These are phyloP conservation scores for Perccottus glenii DNA, from an alignment of 2,113 vertebrate genomes.

Conservation along the genomic window DNA sequence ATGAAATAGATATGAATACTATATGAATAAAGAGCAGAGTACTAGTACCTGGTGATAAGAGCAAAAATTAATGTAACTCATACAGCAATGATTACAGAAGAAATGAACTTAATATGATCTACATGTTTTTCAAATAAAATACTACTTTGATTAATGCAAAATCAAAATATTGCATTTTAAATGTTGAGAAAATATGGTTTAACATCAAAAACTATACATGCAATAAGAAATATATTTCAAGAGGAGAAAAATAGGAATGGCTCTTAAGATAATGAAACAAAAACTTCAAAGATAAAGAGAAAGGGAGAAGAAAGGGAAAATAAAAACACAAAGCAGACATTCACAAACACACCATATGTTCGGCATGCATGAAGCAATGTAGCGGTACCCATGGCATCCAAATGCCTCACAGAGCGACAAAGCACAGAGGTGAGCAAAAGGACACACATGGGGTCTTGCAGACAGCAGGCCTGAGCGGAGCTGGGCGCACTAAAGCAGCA, in stretches of 20 bases:
- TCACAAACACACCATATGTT: constrained; percentile 71
- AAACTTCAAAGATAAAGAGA: constrained; percentile 47
- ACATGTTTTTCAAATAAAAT: constrained; percentile 79
- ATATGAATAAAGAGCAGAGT: constrained; percentile 66
- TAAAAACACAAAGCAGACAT: constrained; percentile 65
- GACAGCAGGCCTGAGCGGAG: constrained; percentile 76
- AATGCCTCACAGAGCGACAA: constrained; percentile 71
- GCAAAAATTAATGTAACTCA: constrained; percentile 75
- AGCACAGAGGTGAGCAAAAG: constrained; percentile 78
- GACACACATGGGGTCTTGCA: constrained; percentile 78
- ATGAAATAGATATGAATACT: constrained; percentile 62
- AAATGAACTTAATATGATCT: constrained; percentile 78
- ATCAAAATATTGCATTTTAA: constrained; percentile 74
- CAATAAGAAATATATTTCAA: constrained; percentile 58
- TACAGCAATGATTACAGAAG: constrained; percentile 78
- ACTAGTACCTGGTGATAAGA: constrained; percentile 66
- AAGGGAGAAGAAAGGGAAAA: constrained; percentile 54
- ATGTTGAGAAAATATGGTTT: constrained; percentile 72
- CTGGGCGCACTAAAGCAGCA: constrained; percentile 79
- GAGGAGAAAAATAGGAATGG: constrained; percentile 49
- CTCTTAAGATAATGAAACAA: constrained; percentile 54
- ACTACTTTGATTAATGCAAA: constrained; percentile 78
- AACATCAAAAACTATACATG: constrained; percentile 71
- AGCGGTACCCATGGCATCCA: constrained; percentile 70
- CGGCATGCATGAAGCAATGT: constrained; percentile 80